A percentile compares a stretch with the other conserved stretches of the same genome.
Conservation (phyloP, 1,140 invertebrate genomes). For the Hylyphantes graminicola region DNA sequence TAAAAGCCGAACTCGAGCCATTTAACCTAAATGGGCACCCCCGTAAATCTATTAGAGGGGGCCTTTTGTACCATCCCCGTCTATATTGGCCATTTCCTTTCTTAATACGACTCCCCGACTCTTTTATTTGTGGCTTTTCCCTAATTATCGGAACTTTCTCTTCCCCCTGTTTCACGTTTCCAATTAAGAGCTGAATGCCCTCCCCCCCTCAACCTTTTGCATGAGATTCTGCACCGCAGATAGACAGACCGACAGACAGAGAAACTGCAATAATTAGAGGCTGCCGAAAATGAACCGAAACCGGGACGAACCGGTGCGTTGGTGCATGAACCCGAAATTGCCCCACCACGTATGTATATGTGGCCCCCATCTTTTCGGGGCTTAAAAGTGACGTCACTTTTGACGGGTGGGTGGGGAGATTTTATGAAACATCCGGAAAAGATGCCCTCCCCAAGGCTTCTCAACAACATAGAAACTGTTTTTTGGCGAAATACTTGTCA, state of each 20-base stretch:
- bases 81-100: conserved; percentile 51
- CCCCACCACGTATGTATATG: not conserved
- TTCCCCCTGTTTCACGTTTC: conserved; percentile 12
- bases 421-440: conserved; percentile 43
- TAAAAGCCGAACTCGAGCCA: conserved; percentile 39
- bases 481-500: not conserved
- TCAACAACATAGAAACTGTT: conserved; percentile 25
- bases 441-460: not conserved
- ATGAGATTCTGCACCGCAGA: not conserved
- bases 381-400: conserved; percentile 23
- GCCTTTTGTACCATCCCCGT: conserved; percentile 10
- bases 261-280: conserved; percentile 49
- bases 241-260: not conserved
- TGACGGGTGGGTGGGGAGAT: not conserved
- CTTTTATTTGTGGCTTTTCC: conserved; percentile 55
- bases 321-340: conserved; percentile 31
- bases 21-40: conserved; percentile 35
- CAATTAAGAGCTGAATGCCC: conserved; percentile 27
- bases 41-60: conserved; percentile 41
- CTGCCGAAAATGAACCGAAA: conserved; percentile 48
- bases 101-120: conserved; percentile 34
- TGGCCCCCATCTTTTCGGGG: not conserved
- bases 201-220: too few relatives aligned
- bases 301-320: conserved; percentile 37
- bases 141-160: conserved; percentile 54